phyloP scores from a whole-genome alignment of 2,888 invertebrate species.

The Metellina segmentata region DNA sequence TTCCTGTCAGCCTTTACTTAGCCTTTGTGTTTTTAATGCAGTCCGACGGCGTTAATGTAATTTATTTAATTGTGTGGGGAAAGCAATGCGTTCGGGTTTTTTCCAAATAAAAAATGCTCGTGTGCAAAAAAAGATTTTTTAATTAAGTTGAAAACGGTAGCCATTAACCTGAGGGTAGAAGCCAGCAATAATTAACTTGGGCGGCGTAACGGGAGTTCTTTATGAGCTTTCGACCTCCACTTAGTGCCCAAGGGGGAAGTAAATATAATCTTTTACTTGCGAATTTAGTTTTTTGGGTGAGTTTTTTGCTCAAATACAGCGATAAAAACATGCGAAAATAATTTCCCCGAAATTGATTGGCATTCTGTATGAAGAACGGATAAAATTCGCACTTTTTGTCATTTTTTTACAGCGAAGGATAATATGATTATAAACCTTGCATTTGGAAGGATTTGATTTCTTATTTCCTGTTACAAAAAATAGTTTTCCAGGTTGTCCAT shows the following conservation, averaged over 20 bases:
- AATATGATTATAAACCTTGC: too few relatives aligned
- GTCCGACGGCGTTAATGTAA: conserved; percentile 29
- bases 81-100: conserved; percentile 35
- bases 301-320: neutral
- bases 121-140: conserved; percentile 37
- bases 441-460: too few relatives aligned
- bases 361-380: too few relatives aligned
- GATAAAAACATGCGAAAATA: neutral
- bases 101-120: too few relatives aligned
- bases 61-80: conserved; percentile 62
- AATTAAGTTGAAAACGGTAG: conserved; percentile 46
- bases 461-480: too few relatives aligned
- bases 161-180: neutral
- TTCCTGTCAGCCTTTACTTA: neutral
- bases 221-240: neutral
- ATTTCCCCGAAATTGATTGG: neutral
- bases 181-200: conserved; percentile 30
- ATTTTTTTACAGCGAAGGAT: too few relatives aligned
- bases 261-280: neutral
- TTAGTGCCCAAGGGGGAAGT: conserved; percentile 28
- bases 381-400: too few relatives aligned
- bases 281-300: neutral
- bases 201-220: neutral
- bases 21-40: conserved; percentile 28
- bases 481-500: too few relatives aligned